These are phyloP conservation scores for Cranoglanis bouderius DNA, from an alignment of 2,113 vertebrate genomes.

Conservation along the genomic window DNA sequence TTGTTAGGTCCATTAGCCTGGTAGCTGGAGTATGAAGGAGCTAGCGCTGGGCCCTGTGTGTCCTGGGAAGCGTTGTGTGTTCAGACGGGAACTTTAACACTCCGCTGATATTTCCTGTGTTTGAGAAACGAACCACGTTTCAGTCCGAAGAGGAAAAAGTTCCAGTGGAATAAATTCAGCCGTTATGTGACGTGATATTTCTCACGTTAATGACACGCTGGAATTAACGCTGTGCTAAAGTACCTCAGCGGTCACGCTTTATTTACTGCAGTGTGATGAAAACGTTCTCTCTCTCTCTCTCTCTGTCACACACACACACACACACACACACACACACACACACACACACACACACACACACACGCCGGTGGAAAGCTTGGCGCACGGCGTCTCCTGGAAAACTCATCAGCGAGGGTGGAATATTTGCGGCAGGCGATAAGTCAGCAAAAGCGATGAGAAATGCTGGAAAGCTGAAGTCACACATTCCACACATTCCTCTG, in stretches of 20 bases:
- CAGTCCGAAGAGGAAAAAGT: background rate
- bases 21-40: too few species aligned
- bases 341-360: constrained; percentile 11
- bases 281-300: background rate
- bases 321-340: constrained; percentile 25
- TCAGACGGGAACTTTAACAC: background rate
- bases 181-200: constrained; percentile 29
- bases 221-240: constrained; percentile 30
- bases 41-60: too few species aligned
- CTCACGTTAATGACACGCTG: constrained; percentile 36
- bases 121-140: background rate
- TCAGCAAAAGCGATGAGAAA: constrained; percentile 51
- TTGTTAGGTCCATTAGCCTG: too few species aligned
- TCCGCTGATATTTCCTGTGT: background rate
- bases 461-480: constrained; percentile 55
- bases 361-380: constrained; percentile 29
- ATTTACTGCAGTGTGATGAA: constrained; percentile 37
- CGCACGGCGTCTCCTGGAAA: constrained; percentile 39
- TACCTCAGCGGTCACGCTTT: constrained; percentile 30
- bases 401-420: constrained; percentile 53
- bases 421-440: constrained; percentile 55
- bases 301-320: background rate
- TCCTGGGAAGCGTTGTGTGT: too few species aligned
- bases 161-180: constrained; percentile 19
- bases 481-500: constrained; percentile 47